Percentiles rank a stretch among this genome's conserved stretches.
These are phyloP conservation scores for Mus spretus DNA, from an alignment of 2,797 vertebrate genomes.

Conservation along the genomic window DNA sequence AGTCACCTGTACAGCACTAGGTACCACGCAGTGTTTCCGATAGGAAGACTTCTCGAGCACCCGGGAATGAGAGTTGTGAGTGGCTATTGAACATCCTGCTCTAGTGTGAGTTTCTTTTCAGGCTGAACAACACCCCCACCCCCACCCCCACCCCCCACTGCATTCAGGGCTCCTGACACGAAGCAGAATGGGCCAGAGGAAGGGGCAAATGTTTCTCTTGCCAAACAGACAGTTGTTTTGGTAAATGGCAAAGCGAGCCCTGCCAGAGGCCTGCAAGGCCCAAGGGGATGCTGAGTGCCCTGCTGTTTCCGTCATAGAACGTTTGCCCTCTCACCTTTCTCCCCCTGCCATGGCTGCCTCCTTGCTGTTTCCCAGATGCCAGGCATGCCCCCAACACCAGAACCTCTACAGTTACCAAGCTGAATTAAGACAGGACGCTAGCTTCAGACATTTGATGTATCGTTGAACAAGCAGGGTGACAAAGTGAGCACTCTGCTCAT, in stretches of 20 bases:
- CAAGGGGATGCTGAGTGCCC: neutral
- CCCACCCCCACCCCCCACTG: neutral
- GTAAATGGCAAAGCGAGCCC: conserved; percentile 3
- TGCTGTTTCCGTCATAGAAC: neutral
- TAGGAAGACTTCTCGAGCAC: neutral
- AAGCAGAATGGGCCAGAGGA: neutral
- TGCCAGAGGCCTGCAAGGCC: neutral
- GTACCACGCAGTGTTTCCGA: neutral
- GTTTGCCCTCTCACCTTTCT: neutral
- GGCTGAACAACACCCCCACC: neutral
- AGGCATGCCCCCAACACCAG: neutral
- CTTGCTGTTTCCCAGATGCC: neutral
- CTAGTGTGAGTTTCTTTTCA: neutral
- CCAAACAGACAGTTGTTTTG: neutral
- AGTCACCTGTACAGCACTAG: neutral
- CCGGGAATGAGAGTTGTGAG: neutral
- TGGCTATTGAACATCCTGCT: neutral
- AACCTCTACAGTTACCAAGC: neutral
- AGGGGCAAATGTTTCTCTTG: neutral
- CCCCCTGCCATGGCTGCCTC: neutral
- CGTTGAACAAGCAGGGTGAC: neutral
- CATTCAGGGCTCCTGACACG: neutral
- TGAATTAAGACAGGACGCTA: conserved; percentile 42
- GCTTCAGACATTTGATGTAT: conserved; percentile 5
- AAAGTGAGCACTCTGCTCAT: conserved; percentile 43